Evolutionary conservation across 2,888 invertebrate species (phyloP), one percentile per base, ranked within the genome.

Genomic region (Drosophila dives): DNA sequence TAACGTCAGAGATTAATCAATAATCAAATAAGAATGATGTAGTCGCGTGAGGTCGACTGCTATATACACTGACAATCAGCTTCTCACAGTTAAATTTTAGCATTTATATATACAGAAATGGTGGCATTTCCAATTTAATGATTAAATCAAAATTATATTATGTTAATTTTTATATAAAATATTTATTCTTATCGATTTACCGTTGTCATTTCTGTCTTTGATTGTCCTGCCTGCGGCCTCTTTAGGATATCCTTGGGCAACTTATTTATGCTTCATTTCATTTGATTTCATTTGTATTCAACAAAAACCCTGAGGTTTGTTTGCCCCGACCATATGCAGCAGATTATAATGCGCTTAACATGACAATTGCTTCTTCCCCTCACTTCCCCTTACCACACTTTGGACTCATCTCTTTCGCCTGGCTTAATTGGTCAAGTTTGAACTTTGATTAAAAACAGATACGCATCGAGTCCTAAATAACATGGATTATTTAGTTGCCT

Each of bases 391-490:
- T n/a, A 34, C 49, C 17, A 3, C 49, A 12, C 11, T 7, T 20
- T 38, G 11, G 10, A 17, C 23, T 36, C 36, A 23, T 23, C 54
- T 32, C 15, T 15, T 48, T 15, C 33, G 23, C 50, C 29, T 20
- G 15, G 62, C 60, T 70, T 48, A 86, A 77, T 81, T 82, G 71
- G 49, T 69, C 61, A 70, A 75, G 67, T 58, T 70, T 72, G 56
- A 73, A 59, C 68, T 72, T 77, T 86, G 74, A 89, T 86, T 86
- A 81, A 81, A 89, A 86, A 49, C 49, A 64, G 71, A 65, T 68
- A 40, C 42, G 33, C 38, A 56, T 49, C 53, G 34, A 60, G 12
- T 48, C 32, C 32, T 11, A 63, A 51, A 42, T 40, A 61, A 54
- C 29, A n/a, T 64, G 62, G 65, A 64, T 63, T 76, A 64, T 80